A percentile compares a stretch with the other conserved stretches of the same genome.
These are phyloP conservation scores for Hormiphora californensis DNA, from an alignment of 37 sponge, comb jelly and placozoan species.

Conservation along the genomic window DNA sequence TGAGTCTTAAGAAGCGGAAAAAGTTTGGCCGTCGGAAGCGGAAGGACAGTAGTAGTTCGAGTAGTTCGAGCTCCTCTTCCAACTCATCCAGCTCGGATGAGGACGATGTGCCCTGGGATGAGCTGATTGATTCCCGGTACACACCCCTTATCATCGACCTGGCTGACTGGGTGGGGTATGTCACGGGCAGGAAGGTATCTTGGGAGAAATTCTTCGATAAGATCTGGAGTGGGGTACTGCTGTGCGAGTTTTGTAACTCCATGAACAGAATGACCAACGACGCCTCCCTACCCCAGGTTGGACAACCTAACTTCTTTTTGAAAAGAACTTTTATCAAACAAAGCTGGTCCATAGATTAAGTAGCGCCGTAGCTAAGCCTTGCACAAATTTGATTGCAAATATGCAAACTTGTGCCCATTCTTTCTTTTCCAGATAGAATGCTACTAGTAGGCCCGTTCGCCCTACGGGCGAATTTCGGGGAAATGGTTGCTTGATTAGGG, in stretches of 20 bases:
- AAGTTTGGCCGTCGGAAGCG: neutral
- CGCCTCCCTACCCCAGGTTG: neutral
- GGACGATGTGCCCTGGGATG: neutral
- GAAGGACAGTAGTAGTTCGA: too few species aligned
- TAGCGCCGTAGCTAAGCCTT: too few species aligned
- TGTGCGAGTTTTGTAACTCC: conserved; percentile 6
- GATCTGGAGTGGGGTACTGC: neutral
- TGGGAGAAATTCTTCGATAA: conserved; percentile 22
- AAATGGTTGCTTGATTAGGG: too few species aligned
- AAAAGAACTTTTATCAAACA: too few species aligned
- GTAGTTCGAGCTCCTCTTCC: neutral
- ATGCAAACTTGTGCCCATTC: too few species aligned
- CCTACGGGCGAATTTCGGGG: too few species aligned
- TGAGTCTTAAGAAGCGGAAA: neutral
- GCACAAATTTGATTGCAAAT: too few species aligned
- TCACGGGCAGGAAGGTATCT: neutral
- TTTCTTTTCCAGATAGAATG: too few species aligned
- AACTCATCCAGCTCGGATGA: neutral
- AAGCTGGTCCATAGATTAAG: too few species aligned
- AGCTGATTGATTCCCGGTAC: neutral
- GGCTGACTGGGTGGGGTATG: conserved; percentile 3
- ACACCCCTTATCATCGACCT: neutral
- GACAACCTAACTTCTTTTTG: too few species aligned
- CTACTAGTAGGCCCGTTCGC: too few species aligned
- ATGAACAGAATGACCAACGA: neutral